A percentile compares a stretch with the other conserved stretches of the same genome.
Conservation (phyloP, 2,888 invertebrate species). For the Biston betularia region DNA sequence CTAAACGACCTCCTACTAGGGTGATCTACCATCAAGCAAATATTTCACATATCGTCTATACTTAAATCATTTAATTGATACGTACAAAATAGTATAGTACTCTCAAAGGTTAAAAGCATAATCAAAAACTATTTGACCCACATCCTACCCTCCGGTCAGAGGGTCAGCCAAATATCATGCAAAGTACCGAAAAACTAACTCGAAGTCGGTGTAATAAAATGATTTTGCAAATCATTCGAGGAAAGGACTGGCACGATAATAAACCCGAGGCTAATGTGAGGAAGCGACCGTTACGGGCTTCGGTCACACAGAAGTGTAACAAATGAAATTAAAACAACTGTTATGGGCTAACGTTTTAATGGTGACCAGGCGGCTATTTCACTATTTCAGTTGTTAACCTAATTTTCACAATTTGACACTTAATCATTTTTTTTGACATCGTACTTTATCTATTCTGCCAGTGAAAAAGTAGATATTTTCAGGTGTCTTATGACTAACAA, state of each 20-base stretch:
- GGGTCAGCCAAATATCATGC: constrained; percentile 28
- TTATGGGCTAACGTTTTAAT: neutral
- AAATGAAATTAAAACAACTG: neutral
- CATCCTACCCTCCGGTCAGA: constrained; percentile 8
- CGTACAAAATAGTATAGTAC: constrained; percentile 1
- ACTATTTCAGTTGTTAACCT: neutral
- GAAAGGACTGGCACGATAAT: constrained; percentile 15
- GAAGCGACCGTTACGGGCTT: constrained; percentile 4
- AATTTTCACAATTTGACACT: neutral
- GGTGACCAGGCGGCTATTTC: no score
- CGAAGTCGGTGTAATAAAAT: constrained; percentile 49
- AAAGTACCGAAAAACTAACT: constrained; percentile 28
- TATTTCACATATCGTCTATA: no score
- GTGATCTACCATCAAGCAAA: no score
- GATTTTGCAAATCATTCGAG: constrained; percentile 36
- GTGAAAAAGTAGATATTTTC: no score
- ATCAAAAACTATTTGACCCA: constrained; percentile 29
- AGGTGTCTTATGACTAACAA: no score
- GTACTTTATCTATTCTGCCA: no score
- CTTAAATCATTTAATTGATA: neutral
- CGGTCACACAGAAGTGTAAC: constrained; percentile 18
- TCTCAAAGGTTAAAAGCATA: neutral
- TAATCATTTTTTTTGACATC: no score
- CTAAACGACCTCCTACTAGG: no score
- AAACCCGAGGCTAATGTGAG: constrained; percentile 22